phyloP scores from a whole-genome alignment of 2,797 vertebrate genomes.

The Petrocephalus schoutedeni region DNA sequence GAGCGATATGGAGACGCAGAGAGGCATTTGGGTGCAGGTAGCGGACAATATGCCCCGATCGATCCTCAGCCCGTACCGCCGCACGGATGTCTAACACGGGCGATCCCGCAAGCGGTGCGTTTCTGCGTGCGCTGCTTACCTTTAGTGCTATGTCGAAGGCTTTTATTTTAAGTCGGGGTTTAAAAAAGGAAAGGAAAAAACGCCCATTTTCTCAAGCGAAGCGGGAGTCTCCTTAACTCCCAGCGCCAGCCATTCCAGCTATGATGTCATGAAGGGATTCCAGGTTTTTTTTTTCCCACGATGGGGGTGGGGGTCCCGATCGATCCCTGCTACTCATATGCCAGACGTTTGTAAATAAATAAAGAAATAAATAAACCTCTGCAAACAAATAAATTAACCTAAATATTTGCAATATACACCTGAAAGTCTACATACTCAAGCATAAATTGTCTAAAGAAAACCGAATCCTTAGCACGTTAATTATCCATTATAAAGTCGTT shows the following conservation, averaged over 20 bases:
- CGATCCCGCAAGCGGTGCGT: neutral
- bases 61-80: neutral
- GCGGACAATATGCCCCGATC: neutral
- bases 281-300: conserved; percentile 22
- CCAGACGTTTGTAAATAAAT: neutral
- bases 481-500: neutral
- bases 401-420: neutral
- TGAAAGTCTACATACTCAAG: neutral
- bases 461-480: neutral
- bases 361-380: neutral
- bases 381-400: neutral
- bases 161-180: neutral
- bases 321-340: neutral
- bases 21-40: neutral
- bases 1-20: neutral
- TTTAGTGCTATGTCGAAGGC: conserved; percentile 1
- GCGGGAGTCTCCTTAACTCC: neutral
- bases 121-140: neutral
- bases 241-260: conserved; percentile 9
- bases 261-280: conserved; percentile 30
- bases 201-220: conserved; percentile 8
- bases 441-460: neutral
- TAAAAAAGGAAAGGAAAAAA: neutral
- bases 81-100: neutral
- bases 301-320: neutral